Base-by-base conservation (phyloP, 2,888 invertebrate genomes). In the Neocrepidodera transversa region DNA sequence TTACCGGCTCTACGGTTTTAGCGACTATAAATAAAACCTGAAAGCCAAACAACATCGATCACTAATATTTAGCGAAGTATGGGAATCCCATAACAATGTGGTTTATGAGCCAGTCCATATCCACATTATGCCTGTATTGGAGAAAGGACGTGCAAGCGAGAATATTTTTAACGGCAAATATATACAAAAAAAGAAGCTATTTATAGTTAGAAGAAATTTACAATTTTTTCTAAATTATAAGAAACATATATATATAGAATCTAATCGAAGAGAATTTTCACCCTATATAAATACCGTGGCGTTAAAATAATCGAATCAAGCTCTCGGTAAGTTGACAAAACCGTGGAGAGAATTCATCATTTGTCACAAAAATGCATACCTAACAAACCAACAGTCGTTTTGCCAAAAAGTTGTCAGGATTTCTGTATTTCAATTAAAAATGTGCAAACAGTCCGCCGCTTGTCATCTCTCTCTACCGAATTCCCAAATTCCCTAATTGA, bases 351-450 rank as follows among this genome's bases (percentile, higher is more conserved):
- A 45, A 45, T 45, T 45, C 45, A 45, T 45, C 45, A 45, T 45
- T 45, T 45, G 45, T 45, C 45, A 45, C 28, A 45, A 45, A 45
- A 45, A 45, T 45, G 45, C 50, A 23, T 76, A 74, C 71, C 76
- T 77, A 78, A 77, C 76, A 76, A 77, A 75, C 75, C 77, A 71
- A 53, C 67, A 64, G 68, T 68, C 68, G 69, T 68, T 66, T 68
- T 63, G 49, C 18, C 65, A 64, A 68, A 68, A 70, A 67, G 66
- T 67, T 67, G 61, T 63, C 58, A 63, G 60, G 60, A 65, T 71
- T 72, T 71, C 74, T 74, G 73, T 71, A 71, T 76, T 76, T 76
- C 76, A 76, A 76, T 76, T 76, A 76, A 76, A 76, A 76, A 75
- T 74, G 74, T 74, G 72, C 76, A 75, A 76, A 76, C 74, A 76